Evolutionary conservation across 2,888 invertebrate genomes (phyloP), one percentile per base, ranked within the genome.

Genomic region (Epirrita christyi): DNA sequence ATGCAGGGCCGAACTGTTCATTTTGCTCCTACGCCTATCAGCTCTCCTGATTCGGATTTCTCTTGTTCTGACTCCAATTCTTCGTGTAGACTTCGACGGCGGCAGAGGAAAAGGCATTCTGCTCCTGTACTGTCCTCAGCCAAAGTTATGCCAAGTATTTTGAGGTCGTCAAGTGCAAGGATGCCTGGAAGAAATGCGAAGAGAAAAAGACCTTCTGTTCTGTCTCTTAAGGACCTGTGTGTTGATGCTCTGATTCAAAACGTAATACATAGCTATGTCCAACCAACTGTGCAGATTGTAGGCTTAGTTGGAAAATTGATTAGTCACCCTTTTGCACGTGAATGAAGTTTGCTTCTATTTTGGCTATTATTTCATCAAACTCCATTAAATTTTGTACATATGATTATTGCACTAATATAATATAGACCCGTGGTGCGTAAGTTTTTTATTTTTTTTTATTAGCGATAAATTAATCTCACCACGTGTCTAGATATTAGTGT

Each of bases 181-280:
- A 68, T 72, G 46, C 36, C 57, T 8, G 62, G 67, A 63, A 75
- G 70, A 64, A 60, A 67, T 43, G 34, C 55, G n/a, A 72, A 59
- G 66, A 67, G 92, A 68, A 86, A 93, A 58, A 85, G 86, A n/a
- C 72, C 79, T 57, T 71, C 81, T 28, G 86, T 93, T 40, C 83
- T 86, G 40, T 79, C 81, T 6, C 77, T 94, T 28, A 93, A 93
- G 63, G 88, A 89, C 43, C 70, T 94, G 34, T 94, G 94, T 73
- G 81, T 94, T 75, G 90, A 93, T 72, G 81, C 93, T 53, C 86
- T 94, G 43, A 87, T 93, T 38, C 76, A 86, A 68, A 92, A 94
- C 88, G 94, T 93, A 66, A 54, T 29, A 27, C 10, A 27, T 27
- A n/a, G 9, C 6, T 21, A 14, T 50, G 38, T 32, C 10, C 1